phyloP scores from a whole-genome alignment of 2,888 invertebrate genomes.

The Osedax frankpressi region DNA sequence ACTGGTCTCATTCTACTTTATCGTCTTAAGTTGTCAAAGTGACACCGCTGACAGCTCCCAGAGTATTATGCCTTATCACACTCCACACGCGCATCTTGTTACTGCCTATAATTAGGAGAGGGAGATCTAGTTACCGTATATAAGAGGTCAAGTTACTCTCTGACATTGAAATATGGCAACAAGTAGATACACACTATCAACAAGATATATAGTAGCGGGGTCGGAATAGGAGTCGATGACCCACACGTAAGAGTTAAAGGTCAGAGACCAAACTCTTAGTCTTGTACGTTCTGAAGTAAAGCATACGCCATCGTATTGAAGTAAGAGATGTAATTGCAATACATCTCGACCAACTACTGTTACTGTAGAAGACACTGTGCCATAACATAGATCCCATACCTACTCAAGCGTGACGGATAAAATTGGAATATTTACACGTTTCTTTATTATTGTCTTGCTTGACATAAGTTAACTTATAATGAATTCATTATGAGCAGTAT shows the following conservation, averaged over 20 bases:
- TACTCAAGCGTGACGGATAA: no score
- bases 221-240: slow-evolving; percentile 33
- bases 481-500: no score
- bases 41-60: background rate
- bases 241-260: slow-evolving; percentile 30
- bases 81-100: slow-evolving; percentile 36
- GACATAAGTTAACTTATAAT: no score
- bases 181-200: slow-evolving; percentile 33
- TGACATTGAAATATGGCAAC: slow-evolving; percentile 35
- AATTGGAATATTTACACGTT: no score
- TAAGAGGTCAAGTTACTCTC: no score
- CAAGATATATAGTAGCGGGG: slow-evolving; percentile 35
- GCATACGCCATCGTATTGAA: slow-evolving; percentile 30
- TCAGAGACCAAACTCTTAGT: slow-evolving; percentile 35
- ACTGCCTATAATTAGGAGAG: slow-evolving; percentile 24
- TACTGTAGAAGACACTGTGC: slow-evolving; percentile 35
- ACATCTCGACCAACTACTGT: slow-evolving; percentile 35
- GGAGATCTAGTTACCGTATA: background rate
- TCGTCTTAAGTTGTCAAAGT: slow-evolving; percentile 4
- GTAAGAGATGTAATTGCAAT: slow-evolving; percentile 28
- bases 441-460: no score
- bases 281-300: slow-evolving; percentile 35
- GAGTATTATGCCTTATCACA: slow-evolving; percentile 19
- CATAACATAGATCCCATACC: slow-evolving; percentile 37
- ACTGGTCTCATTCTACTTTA: slow-evolving; percentile 35